A percentile compares a stretch with the other conserved stretches of the same genome.
phyloP scores from a whole-genome alignment of 2,797 vertebrate species.

The Sebastes elongatus region DNA sequence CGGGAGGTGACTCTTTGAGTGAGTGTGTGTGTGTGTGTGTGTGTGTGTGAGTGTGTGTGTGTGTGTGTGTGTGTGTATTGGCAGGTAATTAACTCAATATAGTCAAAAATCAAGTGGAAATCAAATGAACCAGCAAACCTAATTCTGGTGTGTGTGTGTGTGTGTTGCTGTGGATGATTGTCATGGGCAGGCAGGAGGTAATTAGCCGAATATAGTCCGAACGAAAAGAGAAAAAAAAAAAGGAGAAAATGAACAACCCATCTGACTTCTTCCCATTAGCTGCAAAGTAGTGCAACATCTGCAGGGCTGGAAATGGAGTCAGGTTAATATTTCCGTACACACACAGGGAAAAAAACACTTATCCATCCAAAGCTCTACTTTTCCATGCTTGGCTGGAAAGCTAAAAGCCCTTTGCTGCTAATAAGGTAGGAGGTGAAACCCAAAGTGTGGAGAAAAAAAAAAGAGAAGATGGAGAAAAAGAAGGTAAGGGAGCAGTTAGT shows the following conservation, averaged over 20 bases:
- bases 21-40: not conserved
- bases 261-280: conserved; percentile 17
- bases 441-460: not conserved
- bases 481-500: not conserved
- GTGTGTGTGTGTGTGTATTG: not conserved
- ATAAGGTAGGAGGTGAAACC: not conserved
- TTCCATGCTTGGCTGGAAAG: not conserved
- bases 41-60: not conserved
- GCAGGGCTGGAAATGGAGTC: not conserved
- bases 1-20: not conserved
- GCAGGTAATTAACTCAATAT: conserved; percentile 37
- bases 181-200: not conserved
- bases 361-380: not conserved
- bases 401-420: not conserved
- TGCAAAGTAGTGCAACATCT: conserved; percentile 12
- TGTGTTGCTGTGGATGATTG: not conserved
- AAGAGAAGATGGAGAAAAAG: not conserved
- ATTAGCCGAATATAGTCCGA: not conserved
- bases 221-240: not conserved
- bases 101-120: conserved; percentile 23
- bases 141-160: not conserved
- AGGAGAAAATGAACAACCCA: not conserved
- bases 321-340: conserved; percentile 2
- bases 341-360: not conserved
- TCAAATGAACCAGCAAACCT: conserved; percentile 23